These are phyloP conservation scores for Cosmorhoe ocellata DNA, from an alignment of 2,888 invertebrate species.

Conservation along the genomic window DNA sequence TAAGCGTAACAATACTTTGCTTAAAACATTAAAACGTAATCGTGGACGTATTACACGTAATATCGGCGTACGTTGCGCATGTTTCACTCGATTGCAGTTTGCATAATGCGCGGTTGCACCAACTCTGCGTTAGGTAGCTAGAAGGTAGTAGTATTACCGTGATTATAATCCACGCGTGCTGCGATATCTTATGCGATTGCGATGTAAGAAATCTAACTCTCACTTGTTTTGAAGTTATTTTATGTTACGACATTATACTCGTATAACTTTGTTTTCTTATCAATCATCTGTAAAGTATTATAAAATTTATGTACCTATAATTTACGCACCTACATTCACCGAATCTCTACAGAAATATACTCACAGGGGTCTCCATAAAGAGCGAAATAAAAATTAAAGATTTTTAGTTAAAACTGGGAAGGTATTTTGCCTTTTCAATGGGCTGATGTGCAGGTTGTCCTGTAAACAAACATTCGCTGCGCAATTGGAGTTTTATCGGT, in stretches of 20 bases:
- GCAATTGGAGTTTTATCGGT: constrained; percentile 57
- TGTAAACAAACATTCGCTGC: constrained; percentile 45
- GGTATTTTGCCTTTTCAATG: not conserved
- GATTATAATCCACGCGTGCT: constrained; percentile 74
- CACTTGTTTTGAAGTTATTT: constrained; percentile 43
- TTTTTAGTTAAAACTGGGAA: no score
- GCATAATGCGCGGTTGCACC: constrained; percentile 73
- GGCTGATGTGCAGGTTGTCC: not conserved
- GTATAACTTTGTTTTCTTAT: not conserved
- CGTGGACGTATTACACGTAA: constrained; percentile 14
- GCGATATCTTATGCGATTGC: constrained; percentile 61
- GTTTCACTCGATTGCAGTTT: constrained; percentile 72
- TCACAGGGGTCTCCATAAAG: no score
- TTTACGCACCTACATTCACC: no score
- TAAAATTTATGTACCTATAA: no score
- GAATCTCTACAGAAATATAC: no score
- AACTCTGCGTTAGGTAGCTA: constrained; percentile 64
- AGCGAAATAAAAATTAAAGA: no score
- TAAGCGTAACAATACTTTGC: constrained; percentile 31
- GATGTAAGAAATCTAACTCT: constrained; percentile 67
- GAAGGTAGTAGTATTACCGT: constrained; percentile 58
- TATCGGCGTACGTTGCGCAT: constrained; percentile 57
- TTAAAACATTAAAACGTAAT: constrained; percentile 18
- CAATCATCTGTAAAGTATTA: no score
- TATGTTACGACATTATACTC: no score